Percentiles rank a stretch among this genome's conserved stretches.
Evolutionary conservation across 2,797 vertebrate genomes (phyloP).

Genomic region (Otus scops): DNA sequence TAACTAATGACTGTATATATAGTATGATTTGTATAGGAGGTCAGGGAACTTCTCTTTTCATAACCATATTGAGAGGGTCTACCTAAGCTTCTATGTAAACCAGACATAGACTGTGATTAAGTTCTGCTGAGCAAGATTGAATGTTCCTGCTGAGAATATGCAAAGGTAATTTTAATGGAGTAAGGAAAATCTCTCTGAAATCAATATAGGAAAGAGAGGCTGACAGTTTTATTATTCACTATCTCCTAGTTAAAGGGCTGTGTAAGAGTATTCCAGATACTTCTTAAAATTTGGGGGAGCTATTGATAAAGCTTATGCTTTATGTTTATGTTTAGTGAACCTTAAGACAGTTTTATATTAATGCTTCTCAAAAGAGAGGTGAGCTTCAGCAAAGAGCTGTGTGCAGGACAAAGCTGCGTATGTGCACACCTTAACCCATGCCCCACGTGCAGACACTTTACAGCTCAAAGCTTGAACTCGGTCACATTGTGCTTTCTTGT

Average conservation of each 20-base stretch:
- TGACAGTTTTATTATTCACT: slow-evolving; percentile 41
- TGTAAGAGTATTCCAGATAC: slow-evolving; percentile 4
- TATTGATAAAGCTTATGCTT: background rate
- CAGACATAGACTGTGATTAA: background rate
- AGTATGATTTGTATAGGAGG: background rate
- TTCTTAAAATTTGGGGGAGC: background rate
- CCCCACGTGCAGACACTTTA: background rate
- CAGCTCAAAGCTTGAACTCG: background rate
- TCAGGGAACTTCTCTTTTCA: background rate
- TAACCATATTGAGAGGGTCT: background rate
- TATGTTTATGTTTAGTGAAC: background rate
- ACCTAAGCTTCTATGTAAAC: background rate
- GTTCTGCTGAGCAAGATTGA: background rate
- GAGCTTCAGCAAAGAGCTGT: background rate
- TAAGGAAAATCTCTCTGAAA: slow-evolving; percentile 36
- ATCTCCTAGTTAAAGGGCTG: background rate
- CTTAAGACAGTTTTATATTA: background rate
- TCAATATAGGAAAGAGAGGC: slow-evolving; percentile 1
- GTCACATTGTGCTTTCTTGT: background rate
- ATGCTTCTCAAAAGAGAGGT: background rate
- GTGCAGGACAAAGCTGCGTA: fast-evolving
- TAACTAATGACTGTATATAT: too few relatives aligned
- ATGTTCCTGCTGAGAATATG: background rate
- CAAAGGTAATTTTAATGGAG: slow-evolving; percentile 4
- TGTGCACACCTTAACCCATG: background rate